Base-by-base conservation (phyloP, 2,113 vertebrate species). In the Suncus etruscus region DNA sequence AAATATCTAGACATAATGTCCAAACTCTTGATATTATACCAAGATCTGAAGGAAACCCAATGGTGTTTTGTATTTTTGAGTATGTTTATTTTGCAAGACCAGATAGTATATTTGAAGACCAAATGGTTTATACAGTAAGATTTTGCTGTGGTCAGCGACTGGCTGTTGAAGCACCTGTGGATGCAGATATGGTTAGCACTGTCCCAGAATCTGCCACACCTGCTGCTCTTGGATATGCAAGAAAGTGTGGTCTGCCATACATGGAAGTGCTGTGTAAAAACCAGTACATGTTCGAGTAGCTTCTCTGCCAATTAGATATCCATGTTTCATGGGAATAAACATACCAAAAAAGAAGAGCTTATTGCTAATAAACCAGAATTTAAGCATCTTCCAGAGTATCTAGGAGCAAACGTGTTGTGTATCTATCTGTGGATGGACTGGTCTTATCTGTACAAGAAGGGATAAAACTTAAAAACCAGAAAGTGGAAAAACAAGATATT, bases 291-390 rank as follows among this genome's bases (percentile, higher is more conserved):
- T 99, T 94, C 98, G 99, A 69, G 99, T 99, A 51, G 99, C 99
- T 77, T 99, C 99, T 80, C 99, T 99, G 76, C 99, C 99, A 0
- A 99, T 99, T 97, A 98, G 94, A 95, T 98, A 98, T 90, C 99
- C 99, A 8, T 99, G 99, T 96, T 99, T 99, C 96, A 99, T 99
- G 99, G 99, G 99, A 92, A 99, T 99, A 97, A 99, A 99, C 94
- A 99, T 99, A 94, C 99, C 99, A 89, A 99, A 81, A 99, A 99
- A 97, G 99, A 99, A 96, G 99, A 99, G 96, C 98, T 99, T 45
- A 99, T 99, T 89, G 99, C 99, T 93, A 99, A 99, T 96, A 99
- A 97, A 95, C 99, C 99, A 14, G 99, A 99, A 98, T 99, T 99
- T 96, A 96, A 97, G 81, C 97, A 98, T 96, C 98, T 99, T 90